These are phyloP conservation scores for Pachydiplax longipennis DNA, from an alignment of 2,888 invertebrate genomes.

Conservation along the genomic window DNA sequence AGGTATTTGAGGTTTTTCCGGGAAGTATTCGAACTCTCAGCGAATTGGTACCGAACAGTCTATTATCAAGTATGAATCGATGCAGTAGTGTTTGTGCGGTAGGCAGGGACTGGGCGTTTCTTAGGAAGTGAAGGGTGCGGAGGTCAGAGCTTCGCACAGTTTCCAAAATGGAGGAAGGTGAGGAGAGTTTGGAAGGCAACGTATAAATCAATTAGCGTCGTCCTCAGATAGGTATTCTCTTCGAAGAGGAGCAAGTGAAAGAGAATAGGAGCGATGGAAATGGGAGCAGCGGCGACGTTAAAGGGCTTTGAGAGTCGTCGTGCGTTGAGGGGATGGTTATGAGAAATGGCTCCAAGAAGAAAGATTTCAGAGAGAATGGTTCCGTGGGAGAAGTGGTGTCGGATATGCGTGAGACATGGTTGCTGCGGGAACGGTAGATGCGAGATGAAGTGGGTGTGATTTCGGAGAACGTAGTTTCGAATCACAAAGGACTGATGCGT, in stretches of 20 bases:
- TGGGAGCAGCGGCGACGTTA: not conserved
- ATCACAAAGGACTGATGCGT: too few species aligned
- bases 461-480: not conserved
- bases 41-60: too few species aligned
- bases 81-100: too few species aligned
- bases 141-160: not conserved
- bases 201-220: slow-evolving; percentile 38
- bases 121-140: not conserved
- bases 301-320: not conserved
- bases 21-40: too few species aligned
- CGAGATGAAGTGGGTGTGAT: not conserved
- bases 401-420: not conserved
- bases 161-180: not conserved
- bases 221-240: slow-evolving; percentile 29
- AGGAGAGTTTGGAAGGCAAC: not conserved
- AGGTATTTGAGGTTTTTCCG: too few species aligned
- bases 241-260: not conserved
- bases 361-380: not conserved
- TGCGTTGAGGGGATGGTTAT: not conserved
- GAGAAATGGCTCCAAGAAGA: not conserved
- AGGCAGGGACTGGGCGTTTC: not conserved
- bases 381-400: not conserved
- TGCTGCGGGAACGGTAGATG: not conserved
- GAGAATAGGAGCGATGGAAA: not conserved
- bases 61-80: too few species aligned